Conservation (phyloP, 92 coral and sea anemone genomes). For the Epizoanthus ramosus region DNA sequence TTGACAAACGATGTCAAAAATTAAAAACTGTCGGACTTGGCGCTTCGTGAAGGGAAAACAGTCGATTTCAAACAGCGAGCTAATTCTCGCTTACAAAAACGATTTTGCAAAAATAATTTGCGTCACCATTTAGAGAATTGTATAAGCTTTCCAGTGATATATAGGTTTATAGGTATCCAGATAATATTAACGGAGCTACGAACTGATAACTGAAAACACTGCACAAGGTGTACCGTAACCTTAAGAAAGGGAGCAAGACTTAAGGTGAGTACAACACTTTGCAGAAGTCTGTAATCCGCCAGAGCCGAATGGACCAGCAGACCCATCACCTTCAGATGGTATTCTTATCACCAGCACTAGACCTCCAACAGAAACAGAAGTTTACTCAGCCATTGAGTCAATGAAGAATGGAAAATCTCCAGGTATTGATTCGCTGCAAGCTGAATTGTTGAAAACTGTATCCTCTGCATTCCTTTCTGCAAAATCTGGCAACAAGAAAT, state of each 20-base stretch:
- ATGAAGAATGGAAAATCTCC: constrained; percentile 31
- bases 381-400: constrained; percentile 23
- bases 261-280: constrained; percentile 41
- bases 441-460: background rate
- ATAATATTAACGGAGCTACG: too few species aligned
- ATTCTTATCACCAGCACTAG: constrained; percentile 19
- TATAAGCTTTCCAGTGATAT: too few species aligned
- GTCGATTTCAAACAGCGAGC: too few species aligned
- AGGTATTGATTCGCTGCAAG: background rate
- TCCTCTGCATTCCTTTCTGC: background rate
- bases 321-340: constrained; percentile 24
- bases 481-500: constrained; percentile 1
- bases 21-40: too few species aligned
- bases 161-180: too few species aligned
- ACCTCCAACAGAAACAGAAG: constrained; percentile 3
- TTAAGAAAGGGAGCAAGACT: constrained; percentile 24
- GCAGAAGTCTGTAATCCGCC: constrained; percentile 44
- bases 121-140: too few species aligned
- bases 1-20: too few species aligned
- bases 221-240: too few species aligned
- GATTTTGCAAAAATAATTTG: too few species aligned
- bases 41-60: too few species aligned
- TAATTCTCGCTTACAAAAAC: too few species aligned
- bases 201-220: too few species aligned
- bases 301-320: constrained; percentile 45